phyloP scores from a whole-genome alignment of 2,888 invertebrate genomes.

The Muschampia plurimacula region DNA sequence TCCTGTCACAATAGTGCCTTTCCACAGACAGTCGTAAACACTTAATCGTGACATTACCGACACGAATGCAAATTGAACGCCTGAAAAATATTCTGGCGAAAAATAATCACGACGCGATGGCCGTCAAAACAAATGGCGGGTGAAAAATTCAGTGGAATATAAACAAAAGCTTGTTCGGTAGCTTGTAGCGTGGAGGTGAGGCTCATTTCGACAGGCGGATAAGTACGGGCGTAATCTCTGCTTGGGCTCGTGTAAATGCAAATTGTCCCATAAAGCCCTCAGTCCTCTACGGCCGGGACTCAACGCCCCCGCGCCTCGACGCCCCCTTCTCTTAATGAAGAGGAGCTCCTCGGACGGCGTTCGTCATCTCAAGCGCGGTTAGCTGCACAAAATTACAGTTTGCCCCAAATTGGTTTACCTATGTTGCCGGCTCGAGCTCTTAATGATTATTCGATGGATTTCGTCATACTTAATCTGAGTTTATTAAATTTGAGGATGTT shows the following conservation, averaged over 20 bases:
- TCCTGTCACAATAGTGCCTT: slow-evolving; percentile 21
- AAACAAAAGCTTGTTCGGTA: slow-evolving; percentile 81
- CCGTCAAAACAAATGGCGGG: slow-evolving; percentile 79
- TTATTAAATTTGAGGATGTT: slow-evolving; percentile 9
- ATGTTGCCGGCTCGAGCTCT: slow-evolving; percentile 50
- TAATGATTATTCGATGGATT: slow-evolving; percentile 33
- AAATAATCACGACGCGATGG: slow-evolving; percentile 61
- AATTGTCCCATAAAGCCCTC: slow-evolving; percentile 84
- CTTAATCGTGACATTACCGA: slow-evolving; percentile 50
- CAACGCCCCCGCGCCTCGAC: slow-evolving; percentile 50
- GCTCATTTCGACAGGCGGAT: slow-evolving; percentile 80
- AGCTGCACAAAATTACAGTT: slow-evolving; percentile 74
- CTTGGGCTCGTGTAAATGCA: slow-evolving; percentile 84
- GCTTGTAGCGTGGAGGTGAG: slow-evolving; percentile 64
- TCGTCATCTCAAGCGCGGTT: slow-evolving; percentile 79
- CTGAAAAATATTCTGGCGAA: slow-evolving; percentile 62
- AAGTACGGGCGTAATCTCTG: slow-evolving; percentile 83
- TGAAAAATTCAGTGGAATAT: slow-evolving; percentile 79
- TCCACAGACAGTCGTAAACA: slow-evolving; percentile 27
- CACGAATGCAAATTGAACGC: slow-evolving; percentile 63
- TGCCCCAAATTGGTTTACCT: slow-evolving; percentile 69
- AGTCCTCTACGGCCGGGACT: slow-evolving; percentile 52
- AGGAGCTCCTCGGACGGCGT: slow-evolving; percentile 73
- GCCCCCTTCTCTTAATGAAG: slow-evolving; percentile 77
- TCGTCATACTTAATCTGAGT: slow-evolving; percentile 1